Evolutionary conservation across 2,888 invertebrate genomes (phyloP).

Genomic region (Rhamnusium bicolor): DNA sequence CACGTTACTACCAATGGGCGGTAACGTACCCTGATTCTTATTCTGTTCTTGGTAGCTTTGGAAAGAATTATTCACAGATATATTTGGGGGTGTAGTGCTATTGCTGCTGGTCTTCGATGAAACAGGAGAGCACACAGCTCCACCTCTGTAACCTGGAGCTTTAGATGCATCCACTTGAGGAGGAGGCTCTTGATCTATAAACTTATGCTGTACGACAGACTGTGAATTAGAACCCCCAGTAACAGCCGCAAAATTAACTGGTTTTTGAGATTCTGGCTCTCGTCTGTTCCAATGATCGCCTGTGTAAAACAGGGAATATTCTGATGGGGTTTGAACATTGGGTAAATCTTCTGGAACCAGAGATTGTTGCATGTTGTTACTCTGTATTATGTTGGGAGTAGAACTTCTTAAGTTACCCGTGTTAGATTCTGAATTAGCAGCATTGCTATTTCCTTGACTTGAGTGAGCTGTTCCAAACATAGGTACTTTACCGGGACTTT

Average conservation of each 20-base stretch:
- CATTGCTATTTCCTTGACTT: slow-evolving; percentile 7
- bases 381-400: slow-evolving; percentile 58
- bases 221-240: slow-evolving; percentile 73
- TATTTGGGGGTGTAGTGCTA: slow-evolving; percentile 73
- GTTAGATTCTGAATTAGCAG: slow-evolving; percentile 35
- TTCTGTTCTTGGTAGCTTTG: slow-evolving; percentile 61
- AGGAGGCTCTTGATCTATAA: slow-evolving; percentile 74
- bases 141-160: slow-evolving; percentile 92
- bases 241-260: slow-evolving; percentile 83
- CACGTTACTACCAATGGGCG: slow-evolving; percentile 67
- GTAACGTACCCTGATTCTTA: slow-evolving; percentile 60
- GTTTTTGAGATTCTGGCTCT: slow-evolving; percentile 74
- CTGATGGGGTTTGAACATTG: slow-evolving; percentile 74
- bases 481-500: slow-evolving; percentile 49
- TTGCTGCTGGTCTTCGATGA: slow-evolving; percentile 76
- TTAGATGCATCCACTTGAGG: slow-evolving; percentile 88
- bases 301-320: slow-evolving; percentile 93
- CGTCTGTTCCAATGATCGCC: slow-evolving; percentile 77
- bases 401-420: slow-evolving; percentile 43
- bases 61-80: slow-evolving; percentile 59
- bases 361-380: slow-evolving; percentile 47
- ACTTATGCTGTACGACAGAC: slow-evolving; percentile 69
- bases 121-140: slow-evolving; percentile 84
- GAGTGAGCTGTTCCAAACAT: slow-evolving; percentile 36
- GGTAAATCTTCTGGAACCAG: slow-evolving; percentile 39